Conservation (phyloP, 1,140 invertebrate species). For the Ceratitis capitata region DNA sequence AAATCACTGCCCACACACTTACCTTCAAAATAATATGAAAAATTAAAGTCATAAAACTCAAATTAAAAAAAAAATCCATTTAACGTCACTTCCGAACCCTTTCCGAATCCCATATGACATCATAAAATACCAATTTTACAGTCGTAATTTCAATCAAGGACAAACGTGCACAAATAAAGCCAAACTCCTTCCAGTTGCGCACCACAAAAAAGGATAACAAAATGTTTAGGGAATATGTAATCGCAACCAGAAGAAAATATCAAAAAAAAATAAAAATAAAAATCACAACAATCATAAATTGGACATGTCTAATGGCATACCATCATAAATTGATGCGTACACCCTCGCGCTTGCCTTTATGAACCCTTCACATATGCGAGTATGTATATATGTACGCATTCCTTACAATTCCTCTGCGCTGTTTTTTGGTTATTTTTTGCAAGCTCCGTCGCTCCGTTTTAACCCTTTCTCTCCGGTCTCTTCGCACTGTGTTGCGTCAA, state of each 20-base stretch:
- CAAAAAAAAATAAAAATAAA: too few species aligned
- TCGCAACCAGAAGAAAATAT: too few species aligned
- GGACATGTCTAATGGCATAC: not conserved
- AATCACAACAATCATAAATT: conserved; percentile 23
- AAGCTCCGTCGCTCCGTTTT: not conserved
- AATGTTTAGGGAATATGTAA: not conserved
- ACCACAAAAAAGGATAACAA: too few species aligned
- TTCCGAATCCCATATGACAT: not conserved
- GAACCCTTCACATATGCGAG: not conserved
- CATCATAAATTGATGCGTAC: not conserved
- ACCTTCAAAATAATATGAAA: too few species aligned
- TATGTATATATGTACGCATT: not conserved
- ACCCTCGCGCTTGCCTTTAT: not conserved
- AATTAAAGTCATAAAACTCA: too few species aligned
- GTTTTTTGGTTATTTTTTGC: too few species aligned
- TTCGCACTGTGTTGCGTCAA: not conserved
- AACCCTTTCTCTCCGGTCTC: not conserved
- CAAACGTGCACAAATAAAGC: not conserved
- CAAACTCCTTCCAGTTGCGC: too few species aligned
- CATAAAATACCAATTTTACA: not conserved
- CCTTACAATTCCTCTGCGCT: not conserved
- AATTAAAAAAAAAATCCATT: not conserved
- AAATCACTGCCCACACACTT: not conserved
- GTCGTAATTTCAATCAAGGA: conserved; percentile 6
- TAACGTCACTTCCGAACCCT: not conserved